Conservation (phyloP, 2,113 vertebrate species). For the Hyaena hyaena region DNA sequence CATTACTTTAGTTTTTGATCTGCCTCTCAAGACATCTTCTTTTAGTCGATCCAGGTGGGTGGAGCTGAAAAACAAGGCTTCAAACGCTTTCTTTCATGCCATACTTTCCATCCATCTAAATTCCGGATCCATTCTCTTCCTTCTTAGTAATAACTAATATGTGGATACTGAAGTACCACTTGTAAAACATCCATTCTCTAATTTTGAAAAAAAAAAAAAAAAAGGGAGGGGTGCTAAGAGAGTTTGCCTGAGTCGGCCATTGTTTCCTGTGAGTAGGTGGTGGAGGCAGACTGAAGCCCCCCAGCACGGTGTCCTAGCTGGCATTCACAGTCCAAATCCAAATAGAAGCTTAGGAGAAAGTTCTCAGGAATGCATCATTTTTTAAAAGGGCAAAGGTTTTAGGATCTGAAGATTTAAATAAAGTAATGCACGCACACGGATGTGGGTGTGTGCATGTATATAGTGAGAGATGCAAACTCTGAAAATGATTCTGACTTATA, state of each 20-base stretch:
- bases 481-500: neutral
- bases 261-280: too few species aligned
- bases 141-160: neutral
- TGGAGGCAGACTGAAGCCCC: neutral
- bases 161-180: neutral
- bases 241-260: neutral
- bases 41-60: neutral
- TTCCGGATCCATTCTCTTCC: neutral
- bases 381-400: neutral
- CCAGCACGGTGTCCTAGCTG: fast-evolving
- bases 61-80: neutral
- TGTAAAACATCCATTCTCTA: neutral
- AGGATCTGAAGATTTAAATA: neutral
- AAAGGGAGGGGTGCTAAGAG: too few species aligned
- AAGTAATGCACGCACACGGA: neutral
- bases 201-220: neutral
- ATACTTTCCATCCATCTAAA: neutral
- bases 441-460: neutral
- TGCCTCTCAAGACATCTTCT: neutral
- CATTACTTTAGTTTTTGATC: neutral
- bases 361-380: neutral
- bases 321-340: too few species aligned
- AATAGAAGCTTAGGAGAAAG: neutral
- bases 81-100: neutral
- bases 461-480: neutral